These are phyloP conservation scores for Trichogramma dendrolimi DNA, from an alignment of 2,888 invertebrate species.

Conservation along the genomic window DNA sequence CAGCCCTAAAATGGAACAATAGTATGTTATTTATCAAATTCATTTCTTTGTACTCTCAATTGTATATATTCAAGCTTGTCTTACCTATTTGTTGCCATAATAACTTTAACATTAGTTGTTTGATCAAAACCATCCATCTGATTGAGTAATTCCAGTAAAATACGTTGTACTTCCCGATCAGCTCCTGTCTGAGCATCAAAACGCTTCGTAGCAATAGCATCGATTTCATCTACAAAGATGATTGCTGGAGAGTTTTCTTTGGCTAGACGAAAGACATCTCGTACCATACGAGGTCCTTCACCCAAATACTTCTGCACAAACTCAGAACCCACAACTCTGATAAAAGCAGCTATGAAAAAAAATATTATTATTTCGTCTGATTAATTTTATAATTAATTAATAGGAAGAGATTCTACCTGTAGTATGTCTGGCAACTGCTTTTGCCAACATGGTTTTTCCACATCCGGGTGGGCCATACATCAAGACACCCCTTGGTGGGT, in stretches of 20 bases:
- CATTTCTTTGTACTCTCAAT: not conserved
- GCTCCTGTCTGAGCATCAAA: slow-evolving; percentile 99
- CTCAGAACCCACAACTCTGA: slow-evolving; percentile 97
- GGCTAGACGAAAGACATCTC: slow-evolving; percentile 97
- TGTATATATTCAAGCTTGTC: not conserved
- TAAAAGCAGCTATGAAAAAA: slow-evolving; percentile 79
- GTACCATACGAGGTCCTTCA: slow-evolving; percentile 98
- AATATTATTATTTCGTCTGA: slow-evolving; percentile 1
- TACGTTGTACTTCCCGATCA: slow-evolving; percentile 97
- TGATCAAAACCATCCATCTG: slow-evolving; percentile 99
- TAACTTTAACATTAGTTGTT: slow-evolving; percentile 97
- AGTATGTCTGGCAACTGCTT: slow-evolving; percentile 97
- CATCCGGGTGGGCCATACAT: slow-evolving; percentile 99
- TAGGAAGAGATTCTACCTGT: slow-evolving; percentile 61
- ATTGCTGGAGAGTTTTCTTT: slow-evolving; percentile 99
- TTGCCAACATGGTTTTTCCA: slow-evolving; percentile 99
- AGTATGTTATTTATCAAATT: not conserved
- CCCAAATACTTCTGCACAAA: slow-evolving; percentile 99
- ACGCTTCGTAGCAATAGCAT: slow-evolving; percentile 98
- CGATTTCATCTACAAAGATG: slow-evolving; percentile 99
- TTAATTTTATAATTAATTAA: not conserved
- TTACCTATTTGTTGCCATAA: slow-evolving; percentile 54
- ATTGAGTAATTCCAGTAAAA: slow-evolving; percentile 91
- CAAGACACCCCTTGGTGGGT: slow-evolving; percentile 95
- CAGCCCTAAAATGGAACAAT: slow-evolving; percentile 61